A percentile compares a stretch with the other conserved stretches of the same genome.
Conservation (phyloP, 2,113 vertebrate species). For the Martes martes region DNA sequence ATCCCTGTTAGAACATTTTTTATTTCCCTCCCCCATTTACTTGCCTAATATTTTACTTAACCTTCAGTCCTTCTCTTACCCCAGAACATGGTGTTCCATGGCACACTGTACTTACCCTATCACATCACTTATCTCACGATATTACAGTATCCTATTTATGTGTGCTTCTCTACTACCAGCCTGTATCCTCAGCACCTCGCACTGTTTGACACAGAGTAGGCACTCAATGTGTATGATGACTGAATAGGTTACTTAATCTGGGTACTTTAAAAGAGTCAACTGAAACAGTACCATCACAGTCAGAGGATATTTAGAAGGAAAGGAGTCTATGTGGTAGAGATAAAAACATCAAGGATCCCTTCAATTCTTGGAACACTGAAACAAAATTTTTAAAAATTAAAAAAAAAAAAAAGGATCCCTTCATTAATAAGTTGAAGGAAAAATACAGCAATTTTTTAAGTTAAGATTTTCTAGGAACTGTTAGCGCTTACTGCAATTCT, state of each 20-base stretch:
- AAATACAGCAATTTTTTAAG: neutral
- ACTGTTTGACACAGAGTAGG: neutral
- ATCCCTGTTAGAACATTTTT: neutral
- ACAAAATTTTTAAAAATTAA: neutral
- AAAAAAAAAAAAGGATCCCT: neutral
- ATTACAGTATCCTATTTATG: neutral
- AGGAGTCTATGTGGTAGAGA: neutral
- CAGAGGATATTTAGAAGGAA: conserved; percentile 19
- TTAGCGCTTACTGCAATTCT: neutral
- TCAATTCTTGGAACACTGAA: neutral
- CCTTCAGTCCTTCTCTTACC: neutral
- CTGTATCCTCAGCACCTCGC: neutral
- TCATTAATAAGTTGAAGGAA: neutral
- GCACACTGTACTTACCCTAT: neutral
- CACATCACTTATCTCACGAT: neutral
- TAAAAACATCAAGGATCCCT: neutral
- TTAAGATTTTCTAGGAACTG: neutral
- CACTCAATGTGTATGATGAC: neutral
- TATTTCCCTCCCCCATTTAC: neutral
- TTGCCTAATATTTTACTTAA: neutral
- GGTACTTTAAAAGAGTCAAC: neutral
- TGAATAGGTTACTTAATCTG: conserved; percentile 22
- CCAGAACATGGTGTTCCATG: neutral
- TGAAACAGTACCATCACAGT: conserved; percentile 4
- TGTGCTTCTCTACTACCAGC: neutral